Conservation (phyloP, 2,797 vertebrate species). For the Enteromius viviparus region DNA sequence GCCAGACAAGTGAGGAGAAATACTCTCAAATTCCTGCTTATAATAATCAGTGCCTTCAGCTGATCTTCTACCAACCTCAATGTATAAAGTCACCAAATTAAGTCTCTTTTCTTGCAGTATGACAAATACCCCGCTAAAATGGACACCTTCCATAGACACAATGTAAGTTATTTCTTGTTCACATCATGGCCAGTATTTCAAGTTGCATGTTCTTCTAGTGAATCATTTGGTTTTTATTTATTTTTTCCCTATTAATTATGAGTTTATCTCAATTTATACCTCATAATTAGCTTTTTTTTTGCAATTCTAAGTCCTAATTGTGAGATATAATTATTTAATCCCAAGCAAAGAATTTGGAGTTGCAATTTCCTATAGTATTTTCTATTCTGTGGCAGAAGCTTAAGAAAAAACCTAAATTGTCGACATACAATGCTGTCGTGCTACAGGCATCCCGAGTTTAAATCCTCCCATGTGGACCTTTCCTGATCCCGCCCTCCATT, state of each 20-base stretch:
- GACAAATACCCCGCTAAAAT: slow-evolving; percentile 99
- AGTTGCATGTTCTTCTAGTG: neutral
- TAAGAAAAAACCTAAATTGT: neutral
- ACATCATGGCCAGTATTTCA: neutral
- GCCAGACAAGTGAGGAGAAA: slow-evolving; percentile 98
- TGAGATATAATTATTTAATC: neutral
- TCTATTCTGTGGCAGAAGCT: neutral
- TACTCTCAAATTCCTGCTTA: slow-evolving; percentile 60
- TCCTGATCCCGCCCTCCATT: neutral
- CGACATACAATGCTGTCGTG: neutral
- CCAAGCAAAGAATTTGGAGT: neutral
- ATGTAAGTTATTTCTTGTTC: slow-evolving; percentile 82
- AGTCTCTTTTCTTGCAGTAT: slow-evolving; percentile 85
- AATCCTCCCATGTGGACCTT: neutral
- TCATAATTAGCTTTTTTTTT: neutral
- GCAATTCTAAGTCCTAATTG: neutral
- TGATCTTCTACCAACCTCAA: neutral
- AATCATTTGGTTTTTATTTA: neutral
- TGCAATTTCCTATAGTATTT: neutral
- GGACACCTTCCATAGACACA: slow-evolving; percentile 99
- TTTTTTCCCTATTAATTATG: too few relatives aligned
- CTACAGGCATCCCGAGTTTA: neutral
- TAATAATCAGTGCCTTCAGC: neutral
- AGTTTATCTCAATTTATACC: neutral
- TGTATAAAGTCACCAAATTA: neutral